Conservation (phyloP, 2,113 vertebrate species). For the Cryptomyrus ogoouensis region DNA sequence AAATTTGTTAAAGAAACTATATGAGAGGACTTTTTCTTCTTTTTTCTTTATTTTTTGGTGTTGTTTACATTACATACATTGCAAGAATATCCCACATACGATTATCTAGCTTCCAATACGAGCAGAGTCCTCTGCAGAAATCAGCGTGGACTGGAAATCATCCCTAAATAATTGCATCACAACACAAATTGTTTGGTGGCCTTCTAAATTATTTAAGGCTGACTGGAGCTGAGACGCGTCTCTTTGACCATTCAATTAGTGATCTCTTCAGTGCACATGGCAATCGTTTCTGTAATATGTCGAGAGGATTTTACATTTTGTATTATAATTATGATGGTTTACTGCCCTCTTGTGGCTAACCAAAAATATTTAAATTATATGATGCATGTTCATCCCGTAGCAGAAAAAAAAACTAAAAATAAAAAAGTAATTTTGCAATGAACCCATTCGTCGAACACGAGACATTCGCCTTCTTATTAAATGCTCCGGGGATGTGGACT, state of each 20-base stretch:
- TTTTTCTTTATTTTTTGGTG: background rate
- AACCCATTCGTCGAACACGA: background rate
- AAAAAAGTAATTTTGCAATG: background rate
- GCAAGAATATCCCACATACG: background rate
- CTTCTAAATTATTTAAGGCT: background rate
- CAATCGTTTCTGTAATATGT: background rate
- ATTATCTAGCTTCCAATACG: background rate
- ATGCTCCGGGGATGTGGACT: background rate
- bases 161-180: background rate
- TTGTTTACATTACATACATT: background rate
- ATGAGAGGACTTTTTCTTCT: background rate
- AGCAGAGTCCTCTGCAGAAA: background rate
- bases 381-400: background rate
- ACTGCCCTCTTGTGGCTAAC: conserved; percentile 55
- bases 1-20: background rate
- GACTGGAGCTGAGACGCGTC: background rate
- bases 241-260: background rate
- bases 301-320: background rate
- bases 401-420: background rate
- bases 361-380: background rate
- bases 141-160: background rate
- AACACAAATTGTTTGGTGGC: background rate
- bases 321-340: conserved; percentile 19
- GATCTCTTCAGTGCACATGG: background rate
- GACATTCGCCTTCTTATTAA: background rate